Base-by-base conservation (phyloP, 2,888 invertebrate species). In the Archips crataeganus region DNA sequence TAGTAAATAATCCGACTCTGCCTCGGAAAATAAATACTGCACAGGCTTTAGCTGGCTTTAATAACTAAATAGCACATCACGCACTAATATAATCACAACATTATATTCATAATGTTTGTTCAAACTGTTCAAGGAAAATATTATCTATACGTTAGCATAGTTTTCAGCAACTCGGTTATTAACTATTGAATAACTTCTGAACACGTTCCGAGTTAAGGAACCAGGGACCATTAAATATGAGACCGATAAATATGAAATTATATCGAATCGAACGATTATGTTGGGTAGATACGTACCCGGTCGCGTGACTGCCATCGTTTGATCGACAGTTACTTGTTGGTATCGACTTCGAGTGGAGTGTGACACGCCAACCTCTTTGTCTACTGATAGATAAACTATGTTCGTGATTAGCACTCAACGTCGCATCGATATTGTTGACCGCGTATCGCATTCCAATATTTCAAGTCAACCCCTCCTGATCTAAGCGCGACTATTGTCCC, bases 361-460 rank as follows among this genome's bases (percentile, higher is more conserved):
- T 84, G 84, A 89, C 91, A 91, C 88, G 90, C 88, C 84, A 89
- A 86, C 82, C 85, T 84, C 86, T 85, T 83, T 87, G 87, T 87
- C 81, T 84, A 79, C 75, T 80, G 84, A 87, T 86, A 87, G 88
- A 87, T 86, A 88, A 89, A 90, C 85, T 86, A 82, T 82, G 78
- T 84, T 85, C 80, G 82, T 83, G 86, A 87, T 89, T 89, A 87
- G 83, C 86, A 85, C 84, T 87, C 83, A 80, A 76, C 73, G 74
- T 74, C 64, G 75, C 75, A 78, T 77, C 57, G 49, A 60, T 67
- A 71, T 71, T 60, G 62, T 64, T 42, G 57, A 47, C 60, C 36
- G 57, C 64, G 68, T 60, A 59, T 54, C 49, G 34, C 45, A 49
- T 69, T 71, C 42, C 64, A 62, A 69, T 71, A 68, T 72, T 51